Percentiles rank a stretch among this genome's conserved stretches.
These are phyloP conservation scores for Pseudococcus jackbeardsleyi DNA, from an alignment of 2,888 invertebrate species.

Conservation along the genomic window DNA sequence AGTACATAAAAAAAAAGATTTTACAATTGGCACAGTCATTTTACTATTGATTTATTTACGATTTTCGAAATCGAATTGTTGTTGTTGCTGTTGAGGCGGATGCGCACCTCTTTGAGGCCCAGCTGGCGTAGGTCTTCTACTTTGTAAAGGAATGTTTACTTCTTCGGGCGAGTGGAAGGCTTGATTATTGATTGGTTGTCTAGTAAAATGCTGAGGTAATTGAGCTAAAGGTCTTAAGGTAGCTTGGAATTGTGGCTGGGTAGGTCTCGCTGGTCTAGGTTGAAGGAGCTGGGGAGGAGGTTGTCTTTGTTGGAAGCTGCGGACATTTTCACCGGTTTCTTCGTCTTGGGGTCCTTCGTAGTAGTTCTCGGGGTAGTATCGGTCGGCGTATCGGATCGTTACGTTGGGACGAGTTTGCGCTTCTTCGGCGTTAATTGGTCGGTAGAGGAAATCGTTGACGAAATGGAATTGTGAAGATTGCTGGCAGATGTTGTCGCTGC, in stretches of 20 bases:
- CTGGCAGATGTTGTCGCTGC: conserved; percentile 88
- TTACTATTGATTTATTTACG: conserved; percentile 51
- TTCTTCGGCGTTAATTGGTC: conserved; percentile 87
- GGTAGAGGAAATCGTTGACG: conserved; percentile 92
- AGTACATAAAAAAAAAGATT: conserved; percentile 45
- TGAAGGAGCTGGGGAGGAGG: conserved; percentile 63
- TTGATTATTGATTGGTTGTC: conserved; percentile 74
- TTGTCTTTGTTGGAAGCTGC: conserved; percentile 65
- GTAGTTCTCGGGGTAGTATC: conserved; percentile 85
- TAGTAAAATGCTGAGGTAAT: conserved; percentile 69
- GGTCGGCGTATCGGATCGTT: conserved; percentile 83
- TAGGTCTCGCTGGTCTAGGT: conserved; percentile 61
- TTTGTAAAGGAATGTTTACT: conserved; percentile 87
- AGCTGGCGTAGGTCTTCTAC: conserved; percentile 76
- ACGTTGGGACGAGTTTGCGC: conserved; percentile 85
- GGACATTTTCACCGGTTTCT: conserved; percentile 68
- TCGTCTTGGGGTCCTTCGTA: conserved; percentile 77
- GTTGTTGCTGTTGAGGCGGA: conserved; percentile 42
- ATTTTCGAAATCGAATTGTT: conserved; percentile 63
- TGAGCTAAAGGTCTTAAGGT: conserved; percentile 68
- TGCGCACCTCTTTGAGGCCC: background rate
- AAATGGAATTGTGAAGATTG: conserved; percentile 91
- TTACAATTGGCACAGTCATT: conserved; percentile 57
- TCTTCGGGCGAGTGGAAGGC: conserved; percentile 89
- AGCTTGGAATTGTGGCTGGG: conserved; percentile 69